phyloP scores from a whole-genome alignment of 2,888 invertebrate genomes.

The Melangyna quadrimaculata region DNA sequence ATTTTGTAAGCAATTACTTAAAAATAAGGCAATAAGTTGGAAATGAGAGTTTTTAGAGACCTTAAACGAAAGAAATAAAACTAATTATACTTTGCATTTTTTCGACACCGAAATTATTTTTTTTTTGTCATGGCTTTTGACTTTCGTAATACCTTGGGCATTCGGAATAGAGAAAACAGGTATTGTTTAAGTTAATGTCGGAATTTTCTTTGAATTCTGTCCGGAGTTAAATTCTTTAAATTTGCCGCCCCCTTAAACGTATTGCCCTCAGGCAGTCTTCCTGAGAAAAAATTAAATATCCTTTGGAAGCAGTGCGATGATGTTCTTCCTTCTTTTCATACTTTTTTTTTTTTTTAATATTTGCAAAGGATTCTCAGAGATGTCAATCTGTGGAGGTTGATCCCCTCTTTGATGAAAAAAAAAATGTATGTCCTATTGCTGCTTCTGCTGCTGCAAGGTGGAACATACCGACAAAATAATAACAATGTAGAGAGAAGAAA shows the following conservation, averaged over 20 bases:
- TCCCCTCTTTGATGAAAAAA: conserved; percentile 43
- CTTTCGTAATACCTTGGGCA: not conserved
- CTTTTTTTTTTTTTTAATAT: conserved; percentile 31
- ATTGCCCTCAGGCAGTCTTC: not conserved
- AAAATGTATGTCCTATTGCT: conserved; percentile 22
- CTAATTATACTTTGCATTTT: too few species aligned
- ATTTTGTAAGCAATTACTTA: too few species aligned
- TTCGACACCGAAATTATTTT: too few species aligned
- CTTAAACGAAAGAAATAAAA: too few species aligned
- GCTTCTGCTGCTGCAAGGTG: conserved; percentile 43
- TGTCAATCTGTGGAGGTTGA: conserved; percentile 69
- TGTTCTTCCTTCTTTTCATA: conserved; percentile 33
- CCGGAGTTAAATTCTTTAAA: not conserved
- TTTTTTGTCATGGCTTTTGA: too few species aligned
- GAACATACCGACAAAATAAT: conserved; percentile 52
- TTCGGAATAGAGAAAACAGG: not conserved
- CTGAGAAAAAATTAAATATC: not conserved
- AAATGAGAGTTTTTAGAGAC: too few species aligned
- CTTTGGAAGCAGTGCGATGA: conserved; percentile 24
- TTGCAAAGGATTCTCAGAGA: conserved; percentile 53
- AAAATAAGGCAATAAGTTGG: too few species aligned
- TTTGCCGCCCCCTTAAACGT: not conserved
- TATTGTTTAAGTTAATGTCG: too few species aligned
- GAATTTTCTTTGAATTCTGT: not conserved
- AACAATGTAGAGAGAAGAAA: conserved; percentile 48